Conservation (phyloP, 2,797 vertebrate species). For the Sebastes steindachneri region DNA sequence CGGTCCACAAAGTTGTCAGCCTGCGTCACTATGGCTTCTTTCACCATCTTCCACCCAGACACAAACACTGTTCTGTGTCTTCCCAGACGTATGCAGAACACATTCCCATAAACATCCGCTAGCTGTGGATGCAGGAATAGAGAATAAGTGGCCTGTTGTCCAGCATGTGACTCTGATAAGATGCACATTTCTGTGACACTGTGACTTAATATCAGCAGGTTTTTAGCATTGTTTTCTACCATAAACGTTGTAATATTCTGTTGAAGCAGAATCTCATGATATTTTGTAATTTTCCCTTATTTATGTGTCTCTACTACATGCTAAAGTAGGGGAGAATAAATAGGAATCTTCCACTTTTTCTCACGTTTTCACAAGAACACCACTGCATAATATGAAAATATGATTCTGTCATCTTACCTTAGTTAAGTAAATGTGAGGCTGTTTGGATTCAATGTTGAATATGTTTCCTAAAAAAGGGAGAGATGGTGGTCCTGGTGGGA, state of each 20-base stretch:
- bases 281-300: neutral
- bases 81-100: slow-evolving; percentile 79
- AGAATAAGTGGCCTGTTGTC: slow-evolving; percentile 49
- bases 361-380: neutral
- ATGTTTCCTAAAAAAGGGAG: slow-evolving; percentile 87
- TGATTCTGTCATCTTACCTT: slow-evolving; percentile 80
- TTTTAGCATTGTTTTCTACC: slow-evolving; percentile 6
- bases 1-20: slow-evolving; percentile 85
- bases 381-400: neutral
- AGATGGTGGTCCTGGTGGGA: slow-evolving; percentile 83
- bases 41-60: slow-evolving; percentile 83
- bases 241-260: neutral
- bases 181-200: slow-evolving; percentile 25
- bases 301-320: neutral
- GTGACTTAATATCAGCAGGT: neutral
- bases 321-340: neutral
- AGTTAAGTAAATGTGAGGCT: slow-evolving; percentile 85
- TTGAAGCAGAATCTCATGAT: neutral
- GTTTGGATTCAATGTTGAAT: slow-evolving; percentile 80
- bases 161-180: slow-evolving; percentile 56
- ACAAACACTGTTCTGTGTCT: slow-evolving; percentile 68
- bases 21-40: slow-evolving; percentile 85
- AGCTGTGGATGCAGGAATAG: slow-evolving; percentile 73
- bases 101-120: slow-evolving; percentile 82
- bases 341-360: neutral